Evolutionary conservation across 2,113 vertebrate genomes (phyloP).

Genomic region (Stictonetta naevosa): DNA sequence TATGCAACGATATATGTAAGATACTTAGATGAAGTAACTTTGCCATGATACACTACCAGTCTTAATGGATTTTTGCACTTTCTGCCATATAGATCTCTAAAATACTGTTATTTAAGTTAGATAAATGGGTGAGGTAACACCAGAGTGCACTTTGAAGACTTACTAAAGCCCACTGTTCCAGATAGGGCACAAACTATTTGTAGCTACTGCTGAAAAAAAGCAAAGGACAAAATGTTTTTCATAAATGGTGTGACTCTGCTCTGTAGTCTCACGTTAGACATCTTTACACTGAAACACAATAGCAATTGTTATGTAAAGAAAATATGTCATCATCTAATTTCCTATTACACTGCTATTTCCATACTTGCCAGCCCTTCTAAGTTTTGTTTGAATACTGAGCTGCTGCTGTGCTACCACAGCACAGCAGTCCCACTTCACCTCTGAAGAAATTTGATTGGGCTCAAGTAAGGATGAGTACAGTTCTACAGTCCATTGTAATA

Average conservation of each 20-base stretch:
- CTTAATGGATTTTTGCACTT: neutral
- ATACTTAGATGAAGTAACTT: neutral
- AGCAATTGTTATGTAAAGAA: neutral
- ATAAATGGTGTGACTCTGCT: neutral
- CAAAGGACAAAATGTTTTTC: neutral
- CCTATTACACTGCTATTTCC: neutral
- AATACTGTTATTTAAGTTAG: neutral
- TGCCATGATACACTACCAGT: neutral
- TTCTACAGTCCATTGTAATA: neutral
- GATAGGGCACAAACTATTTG: constrained; percentile 78
- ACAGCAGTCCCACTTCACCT: neutral
- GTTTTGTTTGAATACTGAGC: neutral
- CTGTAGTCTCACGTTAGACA: neutral
- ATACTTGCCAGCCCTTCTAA: neutral
- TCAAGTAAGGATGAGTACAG: neutral
- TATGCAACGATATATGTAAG: neutral
- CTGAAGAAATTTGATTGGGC: neutral
- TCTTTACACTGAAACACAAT: neutral
- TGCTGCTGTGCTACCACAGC: neutral
- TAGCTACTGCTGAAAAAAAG: constrained; percentile 71
- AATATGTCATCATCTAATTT: neutral
- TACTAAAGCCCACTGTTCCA: constrained; percentile 83
- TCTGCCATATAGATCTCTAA: neutral
- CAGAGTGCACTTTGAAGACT: neutral
- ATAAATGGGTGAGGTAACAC: neutral